These are phyloP conservation scores for Ganaspis sp. DNA, from an alignment of 1,140 invertebrate species.

Conservation along the genomic window DNA sequence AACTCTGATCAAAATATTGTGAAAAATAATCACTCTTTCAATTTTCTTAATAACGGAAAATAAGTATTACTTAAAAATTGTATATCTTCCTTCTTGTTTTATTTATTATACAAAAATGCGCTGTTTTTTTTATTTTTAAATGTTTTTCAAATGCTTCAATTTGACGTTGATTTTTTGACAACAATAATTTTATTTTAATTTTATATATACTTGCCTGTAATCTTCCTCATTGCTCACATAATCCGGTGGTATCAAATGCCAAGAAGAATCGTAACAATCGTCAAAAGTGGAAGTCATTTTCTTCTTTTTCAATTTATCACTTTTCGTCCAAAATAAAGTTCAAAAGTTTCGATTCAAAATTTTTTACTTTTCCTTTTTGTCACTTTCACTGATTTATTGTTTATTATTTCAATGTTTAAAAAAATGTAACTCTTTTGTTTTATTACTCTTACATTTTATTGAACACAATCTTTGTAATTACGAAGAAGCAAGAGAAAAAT, in stretches of 20 bases:
- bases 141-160: no score
- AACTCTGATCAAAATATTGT: no score
- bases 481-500: neutral
- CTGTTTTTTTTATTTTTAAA: no score
- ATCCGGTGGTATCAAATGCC: conserved; percentile 83
- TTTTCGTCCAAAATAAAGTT: conserved; percentile 40
- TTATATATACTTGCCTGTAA: conserved; percentile 75
- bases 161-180: no score
- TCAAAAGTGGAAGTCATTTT: conserved; percentile 72
- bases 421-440: no score
- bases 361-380: neutral
- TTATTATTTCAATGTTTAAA: neutral
- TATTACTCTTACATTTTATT: conserved; percentile 37
- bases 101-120: no score
- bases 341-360: neutral
- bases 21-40: no score
- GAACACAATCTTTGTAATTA: neutral
- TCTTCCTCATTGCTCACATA: conserved; percentile 80
- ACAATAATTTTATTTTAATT: no score
- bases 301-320: conserved; percentile 37
- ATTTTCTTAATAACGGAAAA: no score
- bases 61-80: no score
- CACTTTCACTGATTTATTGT: neutral
- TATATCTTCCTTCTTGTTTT: no score
- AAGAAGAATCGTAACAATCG: conserved; percentile 81